These are phyloP conservation scores for Oasisia sp. DNA, from an alignment of 2,888 invertebrate genomes.

Conservation along the genomic window DNA sequence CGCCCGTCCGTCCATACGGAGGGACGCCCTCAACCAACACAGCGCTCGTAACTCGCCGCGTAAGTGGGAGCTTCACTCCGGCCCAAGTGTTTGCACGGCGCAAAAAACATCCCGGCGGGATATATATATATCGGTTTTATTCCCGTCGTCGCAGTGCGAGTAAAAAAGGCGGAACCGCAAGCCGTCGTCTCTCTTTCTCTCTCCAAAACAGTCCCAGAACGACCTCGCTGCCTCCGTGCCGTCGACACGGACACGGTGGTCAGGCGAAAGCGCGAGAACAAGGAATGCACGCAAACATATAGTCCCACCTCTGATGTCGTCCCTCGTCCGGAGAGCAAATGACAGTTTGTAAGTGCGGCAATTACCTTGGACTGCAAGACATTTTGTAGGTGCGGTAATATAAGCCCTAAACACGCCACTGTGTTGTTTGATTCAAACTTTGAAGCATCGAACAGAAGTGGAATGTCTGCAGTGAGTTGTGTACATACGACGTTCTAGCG, in stretches of 20 bases:
- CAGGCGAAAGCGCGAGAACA: background rate
- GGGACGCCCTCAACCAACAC: background rate
- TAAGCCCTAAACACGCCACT: background rate
- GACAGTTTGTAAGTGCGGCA: too few species aligned
- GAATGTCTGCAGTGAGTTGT: background rate
- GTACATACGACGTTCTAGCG: background rate
- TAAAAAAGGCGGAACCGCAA: background rate
- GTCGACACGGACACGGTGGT: background rate
- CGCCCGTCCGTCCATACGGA: background rate
- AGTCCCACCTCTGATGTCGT: background rate
- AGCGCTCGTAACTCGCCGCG: background rate
- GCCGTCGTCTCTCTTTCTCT: background rate
- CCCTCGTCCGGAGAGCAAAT: background rate
- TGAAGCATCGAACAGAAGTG: background rate
- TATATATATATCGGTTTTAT: background rate
- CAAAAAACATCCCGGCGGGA: conserved; percentile 12
- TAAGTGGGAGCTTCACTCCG: background rate
- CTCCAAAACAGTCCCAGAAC: background rate
- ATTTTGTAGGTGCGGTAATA: background rate
- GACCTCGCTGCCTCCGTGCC: background rate
- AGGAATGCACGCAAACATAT: background rate
- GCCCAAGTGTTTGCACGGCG: background rate
- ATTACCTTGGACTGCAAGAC: too few species aligned
- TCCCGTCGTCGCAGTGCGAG: background rate
- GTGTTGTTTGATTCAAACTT: too few species aligned